These are phyloP conservation scores for Cetonia aurata DNA, from an alignment of 2,888 invertebrate species.

Conservation along the genomic window DNA sequence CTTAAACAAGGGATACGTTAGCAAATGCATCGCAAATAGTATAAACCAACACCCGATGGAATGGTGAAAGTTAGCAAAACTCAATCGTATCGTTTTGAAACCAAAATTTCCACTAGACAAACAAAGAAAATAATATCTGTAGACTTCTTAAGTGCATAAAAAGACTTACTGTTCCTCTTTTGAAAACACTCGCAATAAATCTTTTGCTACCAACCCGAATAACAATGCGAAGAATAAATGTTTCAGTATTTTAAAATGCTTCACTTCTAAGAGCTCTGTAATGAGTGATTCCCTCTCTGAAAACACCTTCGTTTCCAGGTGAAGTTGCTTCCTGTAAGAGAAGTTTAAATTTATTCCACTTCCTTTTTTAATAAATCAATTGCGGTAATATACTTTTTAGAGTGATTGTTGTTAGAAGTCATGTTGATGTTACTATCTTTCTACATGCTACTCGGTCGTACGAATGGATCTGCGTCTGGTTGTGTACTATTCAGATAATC, in stretches of 20 bases:
- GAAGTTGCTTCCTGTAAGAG: too few relatives aligned
- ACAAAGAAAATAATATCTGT: slow-evolving; percentile 26
- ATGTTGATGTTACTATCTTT: too few relatives aligned
- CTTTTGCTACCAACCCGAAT: slow-evolving; percentile 42
- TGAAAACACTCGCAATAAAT: slow-evolving; percentile 75
- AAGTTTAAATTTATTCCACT: neutral
- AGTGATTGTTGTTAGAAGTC: too few relatives aligned
- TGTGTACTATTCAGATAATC: too few relatives aligned
- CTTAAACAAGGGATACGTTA: slow-evolving; percentile 65
- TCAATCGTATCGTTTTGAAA: slow-evolving; percentile 70
- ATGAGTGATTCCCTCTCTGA: slow-evolving; percentile 81
- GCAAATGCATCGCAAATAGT: slow-evolving; percentile 54
- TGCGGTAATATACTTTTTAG: too few relatives aligned
- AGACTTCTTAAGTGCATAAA: slow-evolving; percentile 39
- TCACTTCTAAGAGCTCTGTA: slow-evolving; percentile 81
- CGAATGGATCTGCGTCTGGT: too few relatives aligned
- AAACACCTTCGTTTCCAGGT: slow-evolving; percentile 73
- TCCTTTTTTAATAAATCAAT: too few relatives aligned
- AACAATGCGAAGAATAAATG: slow-evolving; percentile 86
- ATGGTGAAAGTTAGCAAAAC: slow-evolving; percentile 73
- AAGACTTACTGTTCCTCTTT: slow-evolving; percentile 80
- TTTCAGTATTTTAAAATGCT: slow-evolving; percentile 86
- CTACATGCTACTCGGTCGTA: too few relatives aligned
- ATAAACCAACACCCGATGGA: slow-evolving; percentile 58
- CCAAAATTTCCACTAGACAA: slow-evolving; percentile 70